Evolutionary conservation across 2,888 invertebrate genomes (phyloP).

Genomic region (Drosophila nr. perissopoda): DNA sequence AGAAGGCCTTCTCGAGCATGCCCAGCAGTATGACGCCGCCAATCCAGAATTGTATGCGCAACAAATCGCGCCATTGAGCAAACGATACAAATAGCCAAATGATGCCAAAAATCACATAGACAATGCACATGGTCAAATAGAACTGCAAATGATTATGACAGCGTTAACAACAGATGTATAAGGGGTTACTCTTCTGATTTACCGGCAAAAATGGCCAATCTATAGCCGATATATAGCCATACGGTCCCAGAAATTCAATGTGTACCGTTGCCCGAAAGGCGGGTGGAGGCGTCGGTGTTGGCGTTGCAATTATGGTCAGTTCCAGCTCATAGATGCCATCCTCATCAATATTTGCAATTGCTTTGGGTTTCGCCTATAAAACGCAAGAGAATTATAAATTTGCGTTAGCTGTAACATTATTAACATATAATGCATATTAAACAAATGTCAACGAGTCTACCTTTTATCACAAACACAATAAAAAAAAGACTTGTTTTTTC

Average conservation of each 20-base stretch:
- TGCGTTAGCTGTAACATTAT: background rate
- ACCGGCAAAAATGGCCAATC: conserved; percentile 95
- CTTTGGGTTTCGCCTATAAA: conserved; percentile 83
- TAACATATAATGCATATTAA: background rate
- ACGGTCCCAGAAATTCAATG: conserved; percentile 90
- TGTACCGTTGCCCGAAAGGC: conserved; percentile 87
- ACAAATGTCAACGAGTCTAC: background rate
- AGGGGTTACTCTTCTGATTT: conserved; percentile 68
- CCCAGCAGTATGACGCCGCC: conserved; percentile 95
- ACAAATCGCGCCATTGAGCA: conserved; percentile 94
- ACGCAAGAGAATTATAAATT: background rate
- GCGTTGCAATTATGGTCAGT: conserved; percentile 83
- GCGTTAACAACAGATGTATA: background rate
- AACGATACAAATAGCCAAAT: conserved; percentile 94
- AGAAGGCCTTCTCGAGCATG: conserved; percentile 94
- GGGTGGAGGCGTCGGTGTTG: conserved; percentile 77
- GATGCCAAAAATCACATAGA: conserved; percentile 93
- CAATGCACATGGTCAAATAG: conserved; percentile 95
- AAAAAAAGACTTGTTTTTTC: background rate
- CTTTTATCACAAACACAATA: background rate
- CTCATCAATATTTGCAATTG: conserved; percentile 87
- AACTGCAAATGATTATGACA: conserved; percentile 86
- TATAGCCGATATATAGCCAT: conserved; percentile 94
- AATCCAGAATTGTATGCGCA: conserved; percentile 98
- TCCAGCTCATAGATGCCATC: conserved; percentile 91